Conservation (phyloP, 2,113 vertebrate genomes). For the Illadopsis cleaveri region DNA sequence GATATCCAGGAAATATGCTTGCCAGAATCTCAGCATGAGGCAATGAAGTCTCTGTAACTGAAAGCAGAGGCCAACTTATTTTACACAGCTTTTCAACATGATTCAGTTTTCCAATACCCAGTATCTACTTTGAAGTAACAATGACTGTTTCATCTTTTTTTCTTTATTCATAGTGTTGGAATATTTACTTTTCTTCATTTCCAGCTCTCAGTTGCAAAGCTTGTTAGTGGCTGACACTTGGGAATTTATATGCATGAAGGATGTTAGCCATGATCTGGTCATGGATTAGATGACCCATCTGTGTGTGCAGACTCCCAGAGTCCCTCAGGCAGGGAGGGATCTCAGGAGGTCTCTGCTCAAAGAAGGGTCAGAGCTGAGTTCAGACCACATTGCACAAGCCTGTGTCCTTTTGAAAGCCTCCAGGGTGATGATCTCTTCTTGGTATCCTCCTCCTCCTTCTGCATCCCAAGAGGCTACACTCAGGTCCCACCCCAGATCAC, state of each 20-base stretch:
- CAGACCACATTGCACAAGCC: neutral
- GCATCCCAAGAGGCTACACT: neutral
- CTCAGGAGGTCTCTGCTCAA: neutral
- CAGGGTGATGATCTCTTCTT: neutral
- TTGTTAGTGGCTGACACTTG: neutral
- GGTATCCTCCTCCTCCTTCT: neutral
- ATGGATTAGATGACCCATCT: neutral
- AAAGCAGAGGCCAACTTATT: neutral
- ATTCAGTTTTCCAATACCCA: neutral
- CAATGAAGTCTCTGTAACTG: neutral
- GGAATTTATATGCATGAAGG: neutral
- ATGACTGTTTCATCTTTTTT: neutral
- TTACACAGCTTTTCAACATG: neutral
- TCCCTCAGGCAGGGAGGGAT: neutral
- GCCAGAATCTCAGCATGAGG: neutral
- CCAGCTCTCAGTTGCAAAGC: neutral
- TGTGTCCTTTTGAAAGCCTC: neutral
- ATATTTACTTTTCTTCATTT: neutral
- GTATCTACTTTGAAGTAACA: neutral
- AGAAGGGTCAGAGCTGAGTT: neutral
- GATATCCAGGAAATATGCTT: neutral
- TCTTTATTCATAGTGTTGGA: neutral
- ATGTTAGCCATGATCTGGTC: neutral
- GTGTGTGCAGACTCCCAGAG: accelerated
- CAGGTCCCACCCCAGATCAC: neutral